phyloP scores from a whole-genome alignment of 2,888 invertebrate species.

The Saturnia japonica region DNA sequence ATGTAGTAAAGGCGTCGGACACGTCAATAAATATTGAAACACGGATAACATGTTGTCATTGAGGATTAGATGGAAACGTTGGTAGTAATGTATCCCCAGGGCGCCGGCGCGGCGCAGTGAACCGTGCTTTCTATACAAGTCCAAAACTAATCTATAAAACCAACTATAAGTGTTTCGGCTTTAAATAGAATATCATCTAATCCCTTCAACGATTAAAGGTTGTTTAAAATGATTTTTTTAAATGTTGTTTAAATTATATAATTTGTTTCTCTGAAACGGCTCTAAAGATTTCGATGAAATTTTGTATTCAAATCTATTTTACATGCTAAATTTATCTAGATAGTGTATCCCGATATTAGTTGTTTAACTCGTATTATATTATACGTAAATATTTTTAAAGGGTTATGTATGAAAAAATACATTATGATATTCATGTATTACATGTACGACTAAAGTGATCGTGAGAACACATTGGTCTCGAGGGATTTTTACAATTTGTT shows the following conservation, averaged over 20 bases:
- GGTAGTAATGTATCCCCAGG: conserved; percentile 1
- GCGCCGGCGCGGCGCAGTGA: neutral
- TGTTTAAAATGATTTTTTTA: no score
- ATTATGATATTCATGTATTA: neutral
- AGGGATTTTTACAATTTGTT: conserved; percentile 23
- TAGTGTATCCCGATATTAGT: no score
- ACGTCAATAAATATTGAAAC: conserved; percentile 18
- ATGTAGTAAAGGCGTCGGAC: conserved; percentile 16
- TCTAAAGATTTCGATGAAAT: no score
- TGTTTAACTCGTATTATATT: no score
- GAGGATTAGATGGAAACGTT: neutral
- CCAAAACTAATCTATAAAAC: neutral
- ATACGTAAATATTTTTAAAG: neutral
- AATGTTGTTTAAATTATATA: no score
- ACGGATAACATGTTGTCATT: conserved; percentile 8
- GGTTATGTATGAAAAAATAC: neutral
- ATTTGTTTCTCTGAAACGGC: no score
- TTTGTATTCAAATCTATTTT: no score
- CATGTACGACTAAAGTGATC: neutral
- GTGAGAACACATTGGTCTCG: conserved; percentile 1
- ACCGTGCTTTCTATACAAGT: neutral
- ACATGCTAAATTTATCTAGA: no score
- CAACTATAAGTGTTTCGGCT: neutral
- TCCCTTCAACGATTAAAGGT: no score
- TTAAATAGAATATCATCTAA: no score